phyloP scores from a whole-genome alignment of 2,888 invertebrate genomes.

The Baccha elongata region DNA sequence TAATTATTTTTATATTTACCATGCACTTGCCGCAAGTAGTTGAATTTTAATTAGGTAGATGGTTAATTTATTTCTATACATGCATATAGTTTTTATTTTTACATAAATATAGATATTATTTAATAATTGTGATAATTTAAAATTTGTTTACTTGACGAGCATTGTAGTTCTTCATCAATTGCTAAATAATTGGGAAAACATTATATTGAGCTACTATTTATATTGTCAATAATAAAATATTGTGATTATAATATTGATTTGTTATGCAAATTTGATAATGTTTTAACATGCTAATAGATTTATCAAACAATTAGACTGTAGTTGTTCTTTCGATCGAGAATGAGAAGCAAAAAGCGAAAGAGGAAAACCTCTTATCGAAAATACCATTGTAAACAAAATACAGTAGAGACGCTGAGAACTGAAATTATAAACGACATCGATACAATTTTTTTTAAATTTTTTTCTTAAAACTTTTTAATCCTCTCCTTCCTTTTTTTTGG shows the following conservation, averaged over 20 bases:
- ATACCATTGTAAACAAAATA: too few species aligned
- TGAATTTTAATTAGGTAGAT: conserved; percentile 62
- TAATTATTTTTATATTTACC: conserved; percentile 59
- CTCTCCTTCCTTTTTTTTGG: too few species aligned
- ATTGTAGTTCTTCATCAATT: conserved; percentile 39
- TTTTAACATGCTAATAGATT: not conserved
- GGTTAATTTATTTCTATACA: conserved; percentile 24
- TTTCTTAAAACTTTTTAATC: too few species aligned
- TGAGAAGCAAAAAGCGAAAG: too few species aligned
- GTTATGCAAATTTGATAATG: not conserved
- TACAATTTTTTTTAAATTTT: too few species aligned
- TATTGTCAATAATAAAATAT: conserved; percentile 10
- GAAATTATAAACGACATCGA: too few species aligned
- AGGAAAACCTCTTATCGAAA: too few species aligned
- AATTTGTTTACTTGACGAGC: conserved; percentile 34
- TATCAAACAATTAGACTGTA: not conserved
- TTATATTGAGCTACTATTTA: conserved; percentile 20
- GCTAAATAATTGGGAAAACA: conserved; percentile 46
- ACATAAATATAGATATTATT: conserved; percentile 12
- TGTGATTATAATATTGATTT: not conserved
- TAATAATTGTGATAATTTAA: conserved; percentile 57
- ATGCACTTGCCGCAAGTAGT: conserved; percentile 58
- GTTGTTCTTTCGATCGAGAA: too few species aligned
- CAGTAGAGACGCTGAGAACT: too few species aligned
- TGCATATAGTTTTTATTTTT: conserved; percentile 18